These are phyloP conservation scores for Octonoba sinensis DNA, from an alignment of 2,888 invertebrate genomes.

Conservation along the genomic window DNA sequence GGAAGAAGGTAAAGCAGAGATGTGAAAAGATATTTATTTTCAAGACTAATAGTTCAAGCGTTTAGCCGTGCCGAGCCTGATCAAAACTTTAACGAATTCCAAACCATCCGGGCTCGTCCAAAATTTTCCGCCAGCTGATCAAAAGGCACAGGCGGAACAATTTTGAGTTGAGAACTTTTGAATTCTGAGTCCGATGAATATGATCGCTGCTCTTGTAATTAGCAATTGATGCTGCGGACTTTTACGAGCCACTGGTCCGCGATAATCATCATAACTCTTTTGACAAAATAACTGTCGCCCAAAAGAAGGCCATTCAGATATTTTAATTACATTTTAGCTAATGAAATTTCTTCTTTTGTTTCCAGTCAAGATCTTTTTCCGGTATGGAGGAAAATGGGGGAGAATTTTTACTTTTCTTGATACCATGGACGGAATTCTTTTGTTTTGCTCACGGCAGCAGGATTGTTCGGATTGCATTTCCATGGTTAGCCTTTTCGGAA, in stretches of 20 bases:
- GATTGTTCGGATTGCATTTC: conserved; percentile 26
- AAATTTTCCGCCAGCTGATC: conserved; percentile 17
- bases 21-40: too few relatives aligned
- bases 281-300: conserved; percentile 48
- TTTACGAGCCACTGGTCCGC: conserved; percentile 34
- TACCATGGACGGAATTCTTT: conserved; percentile 33
- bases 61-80: background rate
- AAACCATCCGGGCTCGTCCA: background rate
- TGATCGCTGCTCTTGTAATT: background rate
- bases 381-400: conserved; percentile 19
- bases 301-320: conserved; percentile 43
- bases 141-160: background rate
- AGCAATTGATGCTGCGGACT: conserved; percentile 20
- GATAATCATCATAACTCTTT: conserved; percentile 60
- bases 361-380: conserved; percentile 58
- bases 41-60: too few relatives aligned
- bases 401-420: conserved; percentile 42
- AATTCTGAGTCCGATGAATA: too few relatives aligned
- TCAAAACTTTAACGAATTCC: background rate
- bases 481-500: conserved; percentile 17
- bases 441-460: conserved; percentile 31
- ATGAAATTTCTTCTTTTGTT: conserved; percentile 63
- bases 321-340: conserved; percentile 62
- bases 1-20: too few relatives aligned
- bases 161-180: conserved; percentile 12